Evolutionary conservation across 2,888 invertebrate species (phyloP).

Genomic region (Maniola hyperantus): DNA sequence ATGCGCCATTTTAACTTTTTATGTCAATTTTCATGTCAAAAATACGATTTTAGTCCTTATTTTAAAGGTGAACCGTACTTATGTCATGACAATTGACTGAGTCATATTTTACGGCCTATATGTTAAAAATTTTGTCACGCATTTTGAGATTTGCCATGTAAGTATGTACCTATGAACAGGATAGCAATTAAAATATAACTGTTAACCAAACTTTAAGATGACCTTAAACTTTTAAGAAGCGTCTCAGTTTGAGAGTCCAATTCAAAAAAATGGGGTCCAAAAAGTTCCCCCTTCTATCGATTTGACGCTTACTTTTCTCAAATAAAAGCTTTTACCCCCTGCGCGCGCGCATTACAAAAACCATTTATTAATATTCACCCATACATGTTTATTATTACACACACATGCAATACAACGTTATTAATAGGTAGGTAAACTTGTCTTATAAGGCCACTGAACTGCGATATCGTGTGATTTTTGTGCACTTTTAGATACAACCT

Average conservation of each 20-base stretch:
- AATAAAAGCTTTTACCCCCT: conserved; percentile 50
- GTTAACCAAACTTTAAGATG: neutral
- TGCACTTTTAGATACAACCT: conserved; percentile 57
- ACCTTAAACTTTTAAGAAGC: neutral
- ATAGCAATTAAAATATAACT: neutral
- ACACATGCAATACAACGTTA: conserved; percentile 50
- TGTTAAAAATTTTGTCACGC: neutral
- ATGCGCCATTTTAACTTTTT: no score
- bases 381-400: conserved; percentile 67
- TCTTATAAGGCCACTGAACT: conserved; percentile 53
- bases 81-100: no score
- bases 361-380: conserved; percentile 58
- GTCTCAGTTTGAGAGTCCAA: neutral
- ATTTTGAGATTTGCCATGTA: no score
- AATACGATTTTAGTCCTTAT: no score
- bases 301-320: conserved; percentile 56
- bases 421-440: conserved; percentile 50
- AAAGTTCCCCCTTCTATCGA: conserved; percentile 3
- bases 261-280: neutral
- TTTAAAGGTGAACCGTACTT: no score
- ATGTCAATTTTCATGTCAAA: no score
- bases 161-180: no score
- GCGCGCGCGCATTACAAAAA: conserved; percentile 60
- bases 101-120: neutral
- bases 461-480: conserved; percentile 63